Conservation (phyloP, 2,888 invertebrate genomes). For the Zele albiditarsus region DNA sequence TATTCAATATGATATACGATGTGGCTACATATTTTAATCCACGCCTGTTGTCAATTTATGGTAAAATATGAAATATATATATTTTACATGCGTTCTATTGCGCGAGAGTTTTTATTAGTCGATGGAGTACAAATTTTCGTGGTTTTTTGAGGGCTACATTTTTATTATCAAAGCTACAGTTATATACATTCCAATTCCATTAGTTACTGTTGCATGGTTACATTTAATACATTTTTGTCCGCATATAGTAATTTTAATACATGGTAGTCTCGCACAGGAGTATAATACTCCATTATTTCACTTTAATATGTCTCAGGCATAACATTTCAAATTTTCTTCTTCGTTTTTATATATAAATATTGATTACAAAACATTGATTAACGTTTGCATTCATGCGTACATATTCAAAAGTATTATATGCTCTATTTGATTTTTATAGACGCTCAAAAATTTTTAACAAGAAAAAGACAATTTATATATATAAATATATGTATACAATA, state of each 20-base stretch:
- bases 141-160: neutral
- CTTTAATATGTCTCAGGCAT: neutral
- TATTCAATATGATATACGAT: neutral
- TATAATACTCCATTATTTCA: neutral
- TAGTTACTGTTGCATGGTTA: neutral
- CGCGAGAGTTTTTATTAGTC: neutral
- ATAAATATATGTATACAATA: conserved; percentile 26
- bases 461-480: conserved; percentile 3
- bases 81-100: neutral
- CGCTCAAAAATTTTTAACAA: neutral
- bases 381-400: neutral
- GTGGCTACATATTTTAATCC: neutral
- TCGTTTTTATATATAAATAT: neutral
- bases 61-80: neutral
- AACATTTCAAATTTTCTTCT: neutral
- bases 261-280: neutral
- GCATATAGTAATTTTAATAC: neutral
- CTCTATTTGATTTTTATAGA: neutral
- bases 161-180: neutral
- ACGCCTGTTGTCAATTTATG: neutral
- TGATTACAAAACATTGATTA: neutral
- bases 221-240: neutral
- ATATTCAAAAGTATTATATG: neutral
- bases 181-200: neutral
- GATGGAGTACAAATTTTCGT: neutral